phyloP scores from a whole-genome alignment of 2,113 vertebrate species.

The Cyrtonyx montezumae region DNA sequence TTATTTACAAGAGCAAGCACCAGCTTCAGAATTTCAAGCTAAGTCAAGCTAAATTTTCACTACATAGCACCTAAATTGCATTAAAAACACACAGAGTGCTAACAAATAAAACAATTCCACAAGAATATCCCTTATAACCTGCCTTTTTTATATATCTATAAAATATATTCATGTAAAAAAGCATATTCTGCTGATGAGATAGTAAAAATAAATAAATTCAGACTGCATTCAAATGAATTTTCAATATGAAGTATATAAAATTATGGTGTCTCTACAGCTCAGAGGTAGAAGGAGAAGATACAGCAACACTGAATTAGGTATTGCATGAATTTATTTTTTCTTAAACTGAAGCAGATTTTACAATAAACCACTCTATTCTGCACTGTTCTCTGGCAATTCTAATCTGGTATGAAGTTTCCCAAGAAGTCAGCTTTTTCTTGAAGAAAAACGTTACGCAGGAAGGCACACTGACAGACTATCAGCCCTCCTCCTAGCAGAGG shows the following conservation, averaged over 20 bases:
- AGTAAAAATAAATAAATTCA: conserved; percentile 62
- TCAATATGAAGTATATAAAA: conserved; percentile 50
- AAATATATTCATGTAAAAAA: conserved; percentile 33
- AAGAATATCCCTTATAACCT: conserved; percentile 38
- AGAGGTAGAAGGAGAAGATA: not conserved
- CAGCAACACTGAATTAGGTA: not conserved
- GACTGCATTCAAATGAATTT: conserved; percentile 53
- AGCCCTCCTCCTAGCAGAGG: conserved; percentile 6
- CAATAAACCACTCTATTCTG: conserved; percentile 15
- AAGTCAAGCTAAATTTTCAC: not conserved
- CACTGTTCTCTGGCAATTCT: not conserved
- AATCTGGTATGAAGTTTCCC: not conserved
- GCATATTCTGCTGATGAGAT: conserved; percentile 45
- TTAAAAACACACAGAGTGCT: conserved; percentile 44
- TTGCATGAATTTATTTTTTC: conserved; percentile 15
- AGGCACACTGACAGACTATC: conserved; percentile 4
- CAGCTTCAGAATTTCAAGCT: conserved; percentile 20
- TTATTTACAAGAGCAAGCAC: conserved; percentile 61
- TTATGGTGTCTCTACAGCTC: conserved; percentile 23
- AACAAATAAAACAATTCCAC: conserved; percentile 53
- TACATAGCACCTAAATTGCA: conserved; percentile 42
- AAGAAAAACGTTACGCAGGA: not conserved
- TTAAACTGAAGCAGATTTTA: conserved; percentile 24
- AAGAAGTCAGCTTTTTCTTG: not conserved
- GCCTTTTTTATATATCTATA: conserved; percentile 9